These are phyloP conservation scores for Oxystoma pomonae DNA, from an alignment of 2,888 invertebrate species.

Conservation along the genomic window DNA sequence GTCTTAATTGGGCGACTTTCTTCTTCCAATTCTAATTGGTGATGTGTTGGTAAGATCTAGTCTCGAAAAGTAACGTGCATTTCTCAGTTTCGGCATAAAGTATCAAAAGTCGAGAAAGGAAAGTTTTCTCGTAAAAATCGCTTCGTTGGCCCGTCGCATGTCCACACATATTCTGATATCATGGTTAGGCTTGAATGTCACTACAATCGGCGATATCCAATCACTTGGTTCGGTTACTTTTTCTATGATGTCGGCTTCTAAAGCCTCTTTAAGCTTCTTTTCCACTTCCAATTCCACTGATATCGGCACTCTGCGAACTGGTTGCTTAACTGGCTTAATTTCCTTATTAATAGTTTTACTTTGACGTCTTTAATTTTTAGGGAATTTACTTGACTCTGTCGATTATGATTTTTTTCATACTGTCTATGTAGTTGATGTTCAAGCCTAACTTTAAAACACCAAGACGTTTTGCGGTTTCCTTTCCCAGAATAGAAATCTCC, in stretches of 20 bases:
- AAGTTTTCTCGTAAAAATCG: constrained; percentile 32
- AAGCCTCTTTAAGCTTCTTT: constrained; percentile 25
- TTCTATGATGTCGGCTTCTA: constrained; percentile 35
- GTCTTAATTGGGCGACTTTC: constrained; percentile 25
- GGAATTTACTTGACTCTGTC: no score
- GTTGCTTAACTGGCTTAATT: constrained; percentile 24
- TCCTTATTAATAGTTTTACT: constrained; percentile 21
- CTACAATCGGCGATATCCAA: constrained; percentile 40
- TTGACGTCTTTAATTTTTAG: no score
- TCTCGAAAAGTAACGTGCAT: constrained; percentile 32
- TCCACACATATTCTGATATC: constrained; percentile 39
- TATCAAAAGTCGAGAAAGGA: constrained; percentile 31
- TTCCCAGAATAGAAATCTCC: no score
- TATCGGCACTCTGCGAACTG: constrained; percentile 22
- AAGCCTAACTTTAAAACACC: constrained; percentile 26
- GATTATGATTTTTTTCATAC: no score
- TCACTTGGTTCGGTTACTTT: constrained; percentile 32
- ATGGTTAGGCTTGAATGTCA: constrained; percentile 28
- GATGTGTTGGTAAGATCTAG: constrained; percentile 30
- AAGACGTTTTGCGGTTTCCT: constrained; percentile 23
- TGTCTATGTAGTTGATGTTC: no score
- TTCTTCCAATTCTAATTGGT: constrained; percentile 30
- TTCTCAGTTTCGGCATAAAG: constrained; percentile 29
- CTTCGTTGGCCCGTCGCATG: constrained; percentile 38
- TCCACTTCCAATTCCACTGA: constrained; percentile 23